These are phyloP conservation scores for Odontophorus gujanensis DNA, from an alignment of 2,113 vertebrate genomes.

Conservation along the genomic window DNA sequence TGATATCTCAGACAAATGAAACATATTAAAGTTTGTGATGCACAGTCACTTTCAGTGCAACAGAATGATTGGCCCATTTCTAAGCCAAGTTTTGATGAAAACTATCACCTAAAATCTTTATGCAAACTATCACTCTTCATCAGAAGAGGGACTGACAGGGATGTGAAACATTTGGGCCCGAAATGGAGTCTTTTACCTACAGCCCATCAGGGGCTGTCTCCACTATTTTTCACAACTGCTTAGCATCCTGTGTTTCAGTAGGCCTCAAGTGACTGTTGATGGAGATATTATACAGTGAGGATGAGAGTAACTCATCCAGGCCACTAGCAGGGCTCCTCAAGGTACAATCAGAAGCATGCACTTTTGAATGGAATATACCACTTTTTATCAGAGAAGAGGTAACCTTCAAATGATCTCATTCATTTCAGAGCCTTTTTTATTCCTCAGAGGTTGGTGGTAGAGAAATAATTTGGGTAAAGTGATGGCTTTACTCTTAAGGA, in stretches of 20 bases:
- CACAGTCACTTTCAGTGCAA: slow-evolving; percentile 35
- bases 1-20: slow-evolving; percentile 73
- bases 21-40: slow-evolving; percentile 55
- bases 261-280: not conserved
- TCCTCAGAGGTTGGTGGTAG: not conserved
- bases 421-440: not conserved
- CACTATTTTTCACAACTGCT: not conserved
- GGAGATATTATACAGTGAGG: not conserved
- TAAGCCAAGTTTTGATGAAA: slow-evolving; percentile 41
- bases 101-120: not conserved
- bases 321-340: not conserved
- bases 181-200: not conserved
- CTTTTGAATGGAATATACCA: not conserved
- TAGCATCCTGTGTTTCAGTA: not conserved
- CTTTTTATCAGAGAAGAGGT: not conserved
- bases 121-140: not conserved
- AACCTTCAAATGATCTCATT: slow-evolving; percentile 11
- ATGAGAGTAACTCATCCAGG: not conserved
- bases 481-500: not conserved
- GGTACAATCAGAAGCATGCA: not conserved
- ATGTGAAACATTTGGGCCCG: not conserved
- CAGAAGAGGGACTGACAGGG: not conserved
- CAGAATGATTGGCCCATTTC: slow-evolving; percentile 9
- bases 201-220: not conserved
- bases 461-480: not conserved